Evolutionary conservation across 2,888 invertebrate species (phyloP).

Genomic region (Pterostichus madidus): DNA sequence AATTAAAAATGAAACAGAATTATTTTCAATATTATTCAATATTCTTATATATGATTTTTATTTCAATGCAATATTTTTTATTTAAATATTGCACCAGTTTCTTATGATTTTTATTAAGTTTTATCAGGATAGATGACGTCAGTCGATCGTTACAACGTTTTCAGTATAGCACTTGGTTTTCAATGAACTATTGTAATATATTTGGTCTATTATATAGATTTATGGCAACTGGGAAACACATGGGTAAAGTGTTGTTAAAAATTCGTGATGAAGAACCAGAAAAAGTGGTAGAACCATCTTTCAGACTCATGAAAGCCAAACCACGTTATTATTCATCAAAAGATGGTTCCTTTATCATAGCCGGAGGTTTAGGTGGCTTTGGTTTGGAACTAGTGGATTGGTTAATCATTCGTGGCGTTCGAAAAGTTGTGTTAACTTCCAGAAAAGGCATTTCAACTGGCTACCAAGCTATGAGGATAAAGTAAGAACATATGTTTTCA

Average conservation of each 20-base stretch:
- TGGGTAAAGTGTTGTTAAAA: conserved; percentile 84
- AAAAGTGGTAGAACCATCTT: conserved; percentile 73
- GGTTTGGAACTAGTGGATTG: conserved; percentile 93
- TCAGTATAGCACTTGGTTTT: too few species aligned
- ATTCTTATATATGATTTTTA: too few species aligned
- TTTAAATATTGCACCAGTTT: too few species aligned
- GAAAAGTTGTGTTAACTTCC: conserved; percentile 88
- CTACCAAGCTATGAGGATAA: conserved; percentile 88
- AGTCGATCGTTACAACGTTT: too few species aligned
- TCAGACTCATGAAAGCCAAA: conserved; percentile 74
- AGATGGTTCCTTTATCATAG: conserved; percentile 81
- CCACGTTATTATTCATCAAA: conserved; percentile 80
- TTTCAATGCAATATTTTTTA: too few species aligned
- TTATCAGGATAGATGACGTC: too few species aligned
- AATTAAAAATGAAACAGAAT: too few species aligned
- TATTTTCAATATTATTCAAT: too few species aligned
- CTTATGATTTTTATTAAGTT: too few species aligned
- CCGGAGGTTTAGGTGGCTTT: conserved; percentile 94
- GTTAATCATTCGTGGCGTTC: conserved; percentile 90
- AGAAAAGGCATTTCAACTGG: conserved; percentile 89
- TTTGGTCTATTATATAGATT: conserved; percentile 30
- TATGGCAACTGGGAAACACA: conserved; percentile 86
- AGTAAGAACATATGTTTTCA: conserved; percentile 76
- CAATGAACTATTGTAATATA: too few species aligned
- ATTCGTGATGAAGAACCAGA: conserved; percentile 74